Conservation (phyloP, 2,113 vertebrate genomes). For the Syngnathus scovelli region DNA sequence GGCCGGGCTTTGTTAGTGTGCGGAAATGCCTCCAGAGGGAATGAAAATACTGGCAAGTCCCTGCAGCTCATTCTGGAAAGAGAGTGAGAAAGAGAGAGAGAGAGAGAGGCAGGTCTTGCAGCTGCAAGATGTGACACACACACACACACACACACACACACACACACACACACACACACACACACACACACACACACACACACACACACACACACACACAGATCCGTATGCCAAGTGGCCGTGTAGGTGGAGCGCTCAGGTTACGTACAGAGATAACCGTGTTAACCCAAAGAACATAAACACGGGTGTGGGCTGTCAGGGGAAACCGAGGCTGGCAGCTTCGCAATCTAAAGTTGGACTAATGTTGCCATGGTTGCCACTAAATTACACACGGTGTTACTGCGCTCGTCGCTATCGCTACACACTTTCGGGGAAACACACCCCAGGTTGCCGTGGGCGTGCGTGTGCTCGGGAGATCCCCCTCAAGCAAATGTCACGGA, state of each 20-base stretch:
- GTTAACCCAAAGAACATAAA: conserved; percentile 71
- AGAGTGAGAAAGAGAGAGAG: conserved; percentile 25
- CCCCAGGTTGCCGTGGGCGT: background rate
- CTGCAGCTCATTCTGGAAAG: conserved; percentile 64
- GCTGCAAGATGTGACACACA: conserved; percentile 44
- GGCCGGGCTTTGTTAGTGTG: conserved; percentile 70
- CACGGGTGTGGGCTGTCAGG: conserved; percentile 52
- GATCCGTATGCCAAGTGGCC: conserved; percentile 44
- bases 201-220: conserved; percentile 27
- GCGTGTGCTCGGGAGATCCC: background rate
- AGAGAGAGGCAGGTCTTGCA: conserved; percentile 50
- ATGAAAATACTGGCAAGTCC: conserved; percentile 77
- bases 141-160: conserved; percentile 19
- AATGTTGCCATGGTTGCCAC: conserved; percentile 30
- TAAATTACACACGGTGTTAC: conserved; percentile 41
- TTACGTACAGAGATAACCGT: conserved; percentile 62
- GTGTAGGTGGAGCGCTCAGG: conserved; percentile 54
- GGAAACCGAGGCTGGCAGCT: conserved; percentile 32
- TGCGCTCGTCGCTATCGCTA: background rate
- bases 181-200: conserved; percentile 16
- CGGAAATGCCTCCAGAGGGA: conserved; percentile 77
- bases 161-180: conserved; percentile 23
- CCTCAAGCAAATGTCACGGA: background rate
- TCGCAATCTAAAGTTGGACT: conserved; percentile 42
- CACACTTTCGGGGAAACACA: background rate